Evolutionary conservation across 2,797 vertebrate species (phyloP).

Genomic region (Neosilurus hyrtlii): DNA sequence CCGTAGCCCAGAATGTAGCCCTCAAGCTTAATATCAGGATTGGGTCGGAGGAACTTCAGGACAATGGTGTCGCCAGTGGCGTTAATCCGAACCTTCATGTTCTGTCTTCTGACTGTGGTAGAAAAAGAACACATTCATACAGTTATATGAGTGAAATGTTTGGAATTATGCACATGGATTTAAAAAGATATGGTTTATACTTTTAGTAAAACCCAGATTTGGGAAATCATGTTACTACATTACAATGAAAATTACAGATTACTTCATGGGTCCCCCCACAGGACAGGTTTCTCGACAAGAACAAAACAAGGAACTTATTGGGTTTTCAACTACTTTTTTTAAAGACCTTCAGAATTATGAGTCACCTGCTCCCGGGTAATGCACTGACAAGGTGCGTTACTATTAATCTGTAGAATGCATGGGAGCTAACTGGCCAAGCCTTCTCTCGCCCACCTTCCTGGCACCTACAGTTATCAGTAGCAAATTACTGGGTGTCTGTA

Average conservation of each 20-base stretch:
- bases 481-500: no score
- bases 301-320: neutral
- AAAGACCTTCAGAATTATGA: neutral
- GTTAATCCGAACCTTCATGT: slow-evolving; percentile 83
- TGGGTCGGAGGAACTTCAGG: slow-evolving; percentile 79
- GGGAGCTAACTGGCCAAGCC: no score
- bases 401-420: no score
- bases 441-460: no score
- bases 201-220: neutral
- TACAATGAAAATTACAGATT: neutral
- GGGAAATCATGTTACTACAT: neutral
- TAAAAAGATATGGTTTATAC: neutral
- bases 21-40: slow-evolving; percentile 77
- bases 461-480: no score
- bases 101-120: slow-evolving; percentile 77
- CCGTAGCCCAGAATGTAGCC: slow-evolving; percentile 86
- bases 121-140: slow-evolving; percentile 19
- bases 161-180: slow-evolving; percentile 6
- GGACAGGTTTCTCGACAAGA: neutral
- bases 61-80: slow-evolving; percentile 80
- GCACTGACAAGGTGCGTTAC: no score
- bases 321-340: neutral
- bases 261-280: no score
- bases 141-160: neutral
- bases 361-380: neutral